Percentiles rank a stretch among this genome's conserved stretches.
phyloP scores from a whole-genome alignment of 2,888 invertebrate genomes.

The Apodemia duryi region DNA sequence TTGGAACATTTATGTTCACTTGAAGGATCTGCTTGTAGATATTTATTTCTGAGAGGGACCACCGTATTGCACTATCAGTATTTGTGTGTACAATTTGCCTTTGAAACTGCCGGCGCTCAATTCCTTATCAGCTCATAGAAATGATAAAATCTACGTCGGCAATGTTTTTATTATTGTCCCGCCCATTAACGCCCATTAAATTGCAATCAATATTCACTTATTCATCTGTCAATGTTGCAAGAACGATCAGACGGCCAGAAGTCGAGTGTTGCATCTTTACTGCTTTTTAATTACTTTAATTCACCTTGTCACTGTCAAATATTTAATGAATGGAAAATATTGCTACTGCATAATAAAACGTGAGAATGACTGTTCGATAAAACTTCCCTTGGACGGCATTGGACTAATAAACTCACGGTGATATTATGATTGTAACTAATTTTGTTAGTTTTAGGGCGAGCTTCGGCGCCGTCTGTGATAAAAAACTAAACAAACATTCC shows the following conservation, averaged over 20 bases:
- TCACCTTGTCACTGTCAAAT: constrained; percentile 30
- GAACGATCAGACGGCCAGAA: constrained; percentile 40
- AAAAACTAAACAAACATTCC: constrained; percentile 65
- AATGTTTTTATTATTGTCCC: constrained; percentile 74
- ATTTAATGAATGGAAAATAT: constrained; percentile 13
- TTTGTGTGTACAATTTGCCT: constrained; percentile 68
- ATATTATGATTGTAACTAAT: constrained; percentile 65
- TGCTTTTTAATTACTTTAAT: constrained; percentile 51
- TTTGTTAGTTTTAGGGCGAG: constrained; percentile 61
- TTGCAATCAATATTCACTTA: constrained; percentile 74
- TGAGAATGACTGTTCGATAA: constrained; percentile 38
- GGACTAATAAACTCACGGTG: constrained; percentile 46
- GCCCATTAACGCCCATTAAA: constrained; percentile 75
- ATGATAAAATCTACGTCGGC: constrained; percentile 64
- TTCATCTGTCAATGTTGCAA: constrained; percentile 61
- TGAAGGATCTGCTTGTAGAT: constrained; percentile 24
- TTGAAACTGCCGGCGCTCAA: constrained; percentile 68
- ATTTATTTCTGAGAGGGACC: constrained; percentile 34
- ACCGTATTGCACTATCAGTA: constrained; percentile 52
- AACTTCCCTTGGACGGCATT: constrained; percentile 40
- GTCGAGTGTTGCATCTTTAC: constrained; percentile 57
- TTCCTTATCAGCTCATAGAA: constrained; percentile 63
- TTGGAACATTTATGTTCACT: constrained; percentile 23
- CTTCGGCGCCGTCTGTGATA: constrained; percentile 58
- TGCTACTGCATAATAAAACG: constrained; percentile 29